Evolutionary conservation across 2,888 invertebrate species (phyloP).

Genomic region (Osmoderma eremita): DNA sequence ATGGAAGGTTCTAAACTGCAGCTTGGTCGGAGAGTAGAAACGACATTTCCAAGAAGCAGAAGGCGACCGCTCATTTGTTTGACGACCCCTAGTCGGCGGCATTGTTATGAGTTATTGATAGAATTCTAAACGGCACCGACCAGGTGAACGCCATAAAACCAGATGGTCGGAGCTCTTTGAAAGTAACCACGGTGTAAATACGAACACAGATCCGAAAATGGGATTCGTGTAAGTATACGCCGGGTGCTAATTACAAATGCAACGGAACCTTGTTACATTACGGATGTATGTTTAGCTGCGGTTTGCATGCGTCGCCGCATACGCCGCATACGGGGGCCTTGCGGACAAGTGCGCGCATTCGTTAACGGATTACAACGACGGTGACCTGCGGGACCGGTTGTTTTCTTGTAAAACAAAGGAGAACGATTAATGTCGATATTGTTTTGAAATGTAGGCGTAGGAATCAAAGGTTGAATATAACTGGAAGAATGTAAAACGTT

Average conservation of each 20-base stretch:
- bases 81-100: slow-evolving; percentile 30
- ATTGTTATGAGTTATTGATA: slow-evolving; percentile 40
- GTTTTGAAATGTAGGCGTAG: slow-evolving; percentile 9
- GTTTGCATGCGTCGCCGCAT: neutral
- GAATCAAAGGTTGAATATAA: slow-evolving; percentile 20
- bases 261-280: slow-evolving; percentile 9
- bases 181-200: slow-evolving; percentile 21
- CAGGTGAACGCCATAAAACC: slow-evolving; percentile 34
- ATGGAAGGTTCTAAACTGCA: slow-evolving; percentile 27
- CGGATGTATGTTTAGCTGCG: neutral
- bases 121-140: slow-evolving; percentile 25
- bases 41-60: slow-evolving; percentile 22
- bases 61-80: slow-evolving; percentile 30
- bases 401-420: slow-evolving; percentile 21
- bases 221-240: slow-evolving; percentile 18
- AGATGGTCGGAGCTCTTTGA: slow-evolving; percentile 21
- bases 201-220: neutral
- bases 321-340: slow-evolving; percentile 9
- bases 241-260: slow-evolving; percentile 29
- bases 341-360: slow-evolving; percentile 34
- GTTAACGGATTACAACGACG: slow-evolving; percentile 22
- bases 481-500: neutral
- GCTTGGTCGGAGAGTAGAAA: neutral
- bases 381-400: slow-evolving; percentile 22
- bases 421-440: slow-evolving; percentile 17